Base-by-base conservation (phyloP, 2,888 invertebrate genomes). In the Latrodectus elegans region DNA sequence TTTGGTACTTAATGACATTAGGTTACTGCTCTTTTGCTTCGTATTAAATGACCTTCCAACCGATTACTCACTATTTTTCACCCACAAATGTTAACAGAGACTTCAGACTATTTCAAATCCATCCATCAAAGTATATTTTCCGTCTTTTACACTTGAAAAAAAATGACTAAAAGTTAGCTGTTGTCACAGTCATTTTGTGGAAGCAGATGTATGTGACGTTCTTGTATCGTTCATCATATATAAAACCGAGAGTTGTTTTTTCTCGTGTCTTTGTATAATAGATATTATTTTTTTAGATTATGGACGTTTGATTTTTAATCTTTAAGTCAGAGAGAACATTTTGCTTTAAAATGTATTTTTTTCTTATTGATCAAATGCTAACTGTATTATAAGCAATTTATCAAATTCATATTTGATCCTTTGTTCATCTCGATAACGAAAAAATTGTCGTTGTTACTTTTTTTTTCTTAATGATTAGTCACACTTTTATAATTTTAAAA, bases 161-260 rank as follows among this genome's bases (percentile, higher is more conserved):
- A 77, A 68, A 49, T 12, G 17, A 55, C 17, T 11, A 22, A 26
- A 68, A 38, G 67, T 51, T 38, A 52, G 51, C 26, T 26, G 38
- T 38, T 38, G 38, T 38, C 38, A 38, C 38, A 38, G 38, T 14
- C 51, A 22, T 78, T 78, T 68, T 12, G 53, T n/a, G 12, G 53
- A n/a, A 67, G 26, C 77, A 78, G 77, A 67, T 78, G 77, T 17
- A 68, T 10, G 9, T 78, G 77, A 78, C 77, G 68, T 68, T 26
- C 9, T 52, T 52, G 51, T 78, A 78, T 78, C 77, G 77, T 78
- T 53, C 68, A 78, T 78, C 77, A 78, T 78, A 26, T 67, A 68
- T 53, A 53, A 38, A 53, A 68, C 22, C 68, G 26, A 15, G 38
- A 38, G 38, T 38, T 38, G 12, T 17, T 12, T 51, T 72, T 49